Evolutionary conservation across 2,797 vertebrate genomes (phyloP), one percentile per base, ranked within the genome.

Genomic region (Clarias laeviceps): DNA sequence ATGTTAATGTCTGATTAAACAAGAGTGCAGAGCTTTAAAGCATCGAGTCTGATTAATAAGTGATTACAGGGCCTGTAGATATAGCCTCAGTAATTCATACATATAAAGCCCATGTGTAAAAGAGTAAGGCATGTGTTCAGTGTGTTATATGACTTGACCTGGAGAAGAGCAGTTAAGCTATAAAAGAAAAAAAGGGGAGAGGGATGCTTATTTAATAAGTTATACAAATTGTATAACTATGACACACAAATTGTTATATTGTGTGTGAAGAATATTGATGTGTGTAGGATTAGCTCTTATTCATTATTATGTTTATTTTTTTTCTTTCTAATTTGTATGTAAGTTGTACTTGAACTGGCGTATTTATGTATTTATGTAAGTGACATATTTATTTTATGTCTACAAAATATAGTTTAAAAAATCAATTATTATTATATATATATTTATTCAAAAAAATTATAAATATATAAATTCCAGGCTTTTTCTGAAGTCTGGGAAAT

Each of bases 1-100:
- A 93, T 94, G 92, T 94, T 94, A 93, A 94, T 93, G 93, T 94
- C 92, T 92, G 93, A 94, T 95, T 94, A 94, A 95, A 95, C 92
- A 94, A 91, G 91, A 94, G 92, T 92, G 90, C 89, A 89, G 89
- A 88, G 88, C 91, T 90, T 89, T 87, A 85, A 93, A 94, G 92
- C 91, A 92, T 93, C 91, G 87, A 89, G 91, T 92, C 93, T 94
- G 93, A 95, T 95, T 94, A 93, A 92, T 85, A 90, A 89, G 89
- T 91, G 94, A 94, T 93, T 91, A 88, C 77, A 70, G 27, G 80
- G 82, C 64, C 61, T 82, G 79, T 80, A 80, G 66, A 72, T 66
- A 32, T 76, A 59, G 82, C 59, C 79, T 22, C 68, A n/a, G 45
- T 66, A 78, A 77, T 69, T 83, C 57, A 82, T 74, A 70, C 45